Base-by-base conservation (phyloP, 2,888 invertebrate genomes). In the Sinodicranocentrus sp. region DNA sequence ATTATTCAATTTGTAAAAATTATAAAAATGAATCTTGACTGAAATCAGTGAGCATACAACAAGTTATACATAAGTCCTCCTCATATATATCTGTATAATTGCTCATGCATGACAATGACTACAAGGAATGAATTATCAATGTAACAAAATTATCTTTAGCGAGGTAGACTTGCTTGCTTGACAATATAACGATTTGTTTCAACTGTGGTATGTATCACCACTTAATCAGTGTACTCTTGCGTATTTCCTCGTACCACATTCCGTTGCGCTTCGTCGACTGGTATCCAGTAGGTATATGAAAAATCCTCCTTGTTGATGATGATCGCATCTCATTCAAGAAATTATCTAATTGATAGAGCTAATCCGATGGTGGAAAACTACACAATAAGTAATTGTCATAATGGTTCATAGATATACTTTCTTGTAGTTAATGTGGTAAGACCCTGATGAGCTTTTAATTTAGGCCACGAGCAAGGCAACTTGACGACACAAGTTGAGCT, bases 381-480 rank as follows among this genome's bases (percentile, higher is more conserved):
- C 33, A 43, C 26, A 17, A 33, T 33, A 5, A 28, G 26, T 23
- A n/a, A 10, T 48, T 25, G 13, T 25, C 3, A 5, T 57, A 57
- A 57, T n/a, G 33, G 33, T 33, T 33, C 10, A 33, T 33, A 33
- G 33, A 33, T 10, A 33, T n/a, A n/a, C n/a, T 33, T 33, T 33
- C 33, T 33, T 33, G 33, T 33, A 33, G 10, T 33, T 25, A 54
- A 54, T 54, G 54, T 54, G 26, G 52, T 19, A 25, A 54, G 70
- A 33, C 71, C 59, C 57, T 72, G 59, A 23, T 72, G 59, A 57
- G 59, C 15, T 21, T 68, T 72, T 21, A 71, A 72, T 72, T 72
- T 59, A 72, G 71, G 71, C 39, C 71, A 72, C 17, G 71, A 72
- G 43, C 71, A 59, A 72, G 71, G 28, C 57, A 54, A 25, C 15